Evolutionary conservation across 1,140 invertebrate species (phyloP).

Genomic region (Chlorops oryzae): DNA sequence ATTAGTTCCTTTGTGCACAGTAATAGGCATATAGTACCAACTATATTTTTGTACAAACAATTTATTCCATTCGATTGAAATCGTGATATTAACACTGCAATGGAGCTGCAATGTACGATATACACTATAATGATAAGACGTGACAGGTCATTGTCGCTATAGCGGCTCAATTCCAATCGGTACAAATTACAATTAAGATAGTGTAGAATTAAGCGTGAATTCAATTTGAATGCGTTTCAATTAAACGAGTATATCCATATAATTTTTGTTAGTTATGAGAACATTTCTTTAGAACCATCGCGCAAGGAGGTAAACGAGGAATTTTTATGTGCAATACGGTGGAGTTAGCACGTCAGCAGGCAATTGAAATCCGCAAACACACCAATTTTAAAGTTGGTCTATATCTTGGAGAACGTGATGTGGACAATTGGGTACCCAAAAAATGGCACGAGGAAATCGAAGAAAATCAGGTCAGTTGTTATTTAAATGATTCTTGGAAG

Average conservation of each 20-base stretch:
- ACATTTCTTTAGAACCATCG: slow-evolving; percentile 50
- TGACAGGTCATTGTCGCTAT: no score
- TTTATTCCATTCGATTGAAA: no score
- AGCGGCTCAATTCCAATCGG: no score
- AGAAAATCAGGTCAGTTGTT: slow-evolving; percentile 55
- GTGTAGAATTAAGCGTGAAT: slow-evolving; percentile 37
- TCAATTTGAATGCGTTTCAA: slow-evolving; percentile 15
- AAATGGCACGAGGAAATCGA: slow-evolving; percentile 63
- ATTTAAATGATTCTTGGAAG: no score
- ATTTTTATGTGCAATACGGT: slow-evolving; percentile 77
- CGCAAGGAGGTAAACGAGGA: slow-evolving; percentile 61
- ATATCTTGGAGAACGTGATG: slow-evolving; percentile 55
- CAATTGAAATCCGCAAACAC: slow-evolving; percentile 56
- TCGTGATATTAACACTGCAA: no score
- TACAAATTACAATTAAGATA: no score
- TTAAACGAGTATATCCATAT: neutral
- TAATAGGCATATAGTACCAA: no score
- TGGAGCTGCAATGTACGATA: no score
- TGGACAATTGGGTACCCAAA: slow-evolving; percentile 62
- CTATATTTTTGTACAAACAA: no score
- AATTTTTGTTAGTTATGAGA: slow-evolving; percentile 13
- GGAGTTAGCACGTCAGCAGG: slow-evolving; percentile 74
- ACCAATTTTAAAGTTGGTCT: slow-evolving; percentile 52
- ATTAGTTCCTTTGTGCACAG: no score
- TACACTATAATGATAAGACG: no score